Percentiles rank a stretch among this genome's conserved stretches.
Evolutionary conservation across 1,140 invertebrate genomes (phyloP).

Genomic region (Apis mellifera): Amel_HAv3.1 CM009932.2:12043501-12044000

Average conservation of each 20-base stretch:
- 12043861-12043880: slow-evolving; percentile 30
- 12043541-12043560: slow-evolving; percentile 34
- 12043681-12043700: not conserved
- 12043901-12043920: not conserved
- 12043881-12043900: slow-evolving; percentile 1
- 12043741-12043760: too few species aligned
- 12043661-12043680: too few species aligned
- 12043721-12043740: not conserved
- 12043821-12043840: slow-evolving; percentile 48
- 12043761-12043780: not conserved
- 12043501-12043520: slow-evolving; percentile 13
- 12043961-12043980: too few species aligned
- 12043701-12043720: not conserved
- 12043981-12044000: too few species aligned
- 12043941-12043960: not conserved
- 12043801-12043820: slow-evolving; percentile 45
- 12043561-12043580: slow-evolving; percentile 27
- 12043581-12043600: slow-evolving; percentile 40
- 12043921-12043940: not conserved
- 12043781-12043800: slow-evolving; percentile 52
- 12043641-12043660: slow-evolving; percentile 34
- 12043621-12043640: slow-evolving; percentile 26
- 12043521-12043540: not conserved
- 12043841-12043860: not conserved
- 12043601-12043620: slow-evolving; percentile 19